Conservation (phyloP, 1,140 invertebrate genomes). For the Drosophila tani region DNA sequence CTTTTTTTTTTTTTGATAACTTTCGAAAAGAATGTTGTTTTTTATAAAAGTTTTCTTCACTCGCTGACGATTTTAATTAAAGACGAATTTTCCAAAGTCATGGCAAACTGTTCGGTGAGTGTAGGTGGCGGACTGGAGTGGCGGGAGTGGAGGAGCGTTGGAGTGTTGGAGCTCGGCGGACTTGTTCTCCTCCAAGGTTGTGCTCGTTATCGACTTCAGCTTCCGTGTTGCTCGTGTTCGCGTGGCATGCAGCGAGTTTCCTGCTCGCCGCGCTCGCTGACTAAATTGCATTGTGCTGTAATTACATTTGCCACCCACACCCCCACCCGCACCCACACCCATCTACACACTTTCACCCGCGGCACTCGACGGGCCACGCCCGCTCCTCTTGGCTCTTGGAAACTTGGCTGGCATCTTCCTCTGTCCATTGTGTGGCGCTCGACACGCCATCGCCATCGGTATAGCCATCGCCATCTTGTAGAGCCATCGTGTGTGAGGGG, state of each 20-base stretch:
- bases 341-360: neutral
- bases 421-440: slow-evolving; percentile 66
- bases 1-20: neutral
- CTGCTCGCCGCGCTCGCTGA: slow-evolving; percentile 52
- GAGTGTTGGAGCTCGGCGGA: neutral
- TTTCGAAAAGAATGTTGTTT: slow-evolving; percentile 15
- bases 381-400: slow-evolving; percentile 1
- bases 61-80: slow-evolving; percentile 34
- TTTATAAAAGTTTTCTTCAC: slow-evolving; percentile 7
- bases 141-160: neutral
- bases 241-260: slow-evolving; percentile 33
- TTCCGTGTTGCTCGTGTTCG: slow-evolving; percentile 63
- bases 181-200: slow-evolving; percentile 58
- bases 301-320: slow-evolving; percentile 68
- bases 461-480: slow-evolving; percentile 14
- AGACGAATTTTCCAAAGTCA: slow-evolving; percentile 35
- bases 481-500: slow-evolving; percentile 21
- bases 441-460: slow-evolving; percentile 54
- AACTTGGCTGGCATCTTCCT: slow-evolving; percentile 39
- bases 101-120: slow-evolving; percentile 8
- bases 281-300: slow-evolving; percentile 83
- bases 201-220: slow-evolving; percentile 76
- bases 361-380: slow-evolving; percentile 11
- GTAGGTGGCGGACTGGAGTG: slow-evolving; percentile 16
- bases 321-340: neutral